Evolutionary conservation across 1,140 invertebrate genomes (phyloP), one percentile per base, ranked within the genome.

Genomic region (Dermatophagoides farinae): DNA sequence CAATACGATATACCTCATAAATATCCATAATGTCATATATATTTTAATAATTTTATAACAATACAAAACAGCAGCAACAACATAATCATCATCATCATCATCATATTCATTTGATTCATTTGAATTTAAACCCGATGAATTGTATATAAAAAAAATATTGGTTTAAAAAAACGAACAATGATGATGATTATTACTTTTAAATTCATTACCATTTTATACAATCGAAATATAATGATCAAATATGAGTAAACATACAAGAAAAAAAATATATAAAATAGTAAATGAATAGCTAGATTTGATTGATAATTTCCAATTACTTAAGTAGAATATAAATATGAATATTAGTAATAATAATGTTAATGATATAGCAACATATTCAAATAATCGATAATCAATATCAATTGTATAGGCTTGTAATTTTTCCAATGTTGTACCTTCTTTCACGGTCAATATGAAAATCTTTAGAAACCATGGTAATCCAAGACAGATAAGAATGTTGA

Each of bases 401-500:
- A 51, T 54, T 12, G 25, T 44, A 20, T 38, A 23, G 22, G 12
- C 25, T n/a, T 23, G 14, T 14, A 59, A 18, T 59, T 59, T 18
- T 55, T 23, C 16, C 41, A 55, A 1, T 57, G 59, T 12, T 49
- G 49, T 1, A 51, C 54, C 55, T 31, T 53, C 58, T 43, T 25
- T 16, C 11, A 46, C 14, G 16, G 20, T 41, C 12, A 44, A 37
- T 46, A 79, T 72, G 49, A 83, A 69, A 4, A 80, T 81, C 65
- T 80, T 84, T 46, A 88, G 81, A 6, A 85, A 77, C 86, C 86
- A 89, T 0, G 86, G 86, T 14, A 88, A 66, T 1, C 85, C 84
- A 14, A 89, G 71, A n/a, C 85, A 86, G n/a, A 88, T 74, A 0
- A 88, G 68, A 57, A 88, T 86, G 60, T 87, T 85, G 66, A 89